phyloP scores from a whole-genome alignment of 2,888 invertebrate species.

The Timandra comae region DNA sequence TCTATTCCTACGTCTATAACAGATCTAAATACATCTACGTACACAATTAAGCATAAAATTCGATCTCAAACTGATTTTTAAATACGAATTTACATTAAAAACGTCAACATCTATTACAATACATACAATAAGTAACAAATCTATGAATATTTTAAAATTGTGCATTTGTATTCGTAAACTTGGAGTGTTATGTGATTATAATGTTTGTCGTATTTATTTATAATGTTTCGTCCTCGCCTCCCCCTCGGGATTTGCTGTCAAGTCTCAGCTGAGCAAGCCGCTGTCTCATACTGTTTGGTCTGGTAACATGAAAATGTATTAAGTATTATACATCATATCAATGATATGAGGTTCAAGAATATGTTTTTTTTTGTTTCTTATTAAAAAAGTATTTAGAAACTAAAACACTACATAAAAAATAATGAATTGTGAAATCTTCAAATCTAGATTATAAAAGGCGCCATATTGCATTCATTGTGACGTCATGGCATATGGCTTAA shows the following conservation, averaged over 20 bases:
- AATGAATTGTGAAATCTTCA: too few relatives aligned
- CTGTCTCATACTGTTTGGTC: slow-evolving; percentile 65
- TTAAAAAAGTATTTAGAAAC: too few relatives aligned
- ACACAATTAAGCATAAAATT: too few relatives aligned
- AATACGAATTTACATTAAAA: slow-evolving; percentile 1
- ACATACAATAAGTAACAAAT: neutral
- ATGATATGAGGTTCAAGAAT: too few relatives aligned
- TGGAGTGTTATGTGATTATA: neutral
- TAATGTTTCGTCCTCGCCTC: slow-evolving; percentile 56
- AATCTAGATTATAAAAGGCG: too few relatives aligned
- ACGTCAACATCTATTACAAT: neutral
- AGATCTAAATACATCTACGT: slow-evolving; percentile 2
- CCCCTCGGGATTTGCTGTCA: slow-evolving; percentile 63
- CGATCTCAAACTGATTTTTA: too few relatives aligned
- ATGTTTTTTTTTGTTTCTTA: too few relatives aligned
- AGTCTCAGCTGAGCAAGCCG: slow-evolving; percentile 60
- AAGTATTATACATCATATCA: too few relatives aligned
- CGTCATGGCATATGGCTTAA: too few relatives aligned
- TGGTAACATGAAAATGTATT: too few relatives aligned
- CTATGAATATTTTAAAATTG: slow-evolving; percentile 9
- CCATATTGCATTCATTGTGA: too few relatives aligned
- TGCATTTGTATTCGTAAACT: slow-evolving; percentile 10
- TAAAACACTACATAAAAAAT: too few relatives aligned
- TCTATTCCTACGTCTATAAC: neutral
- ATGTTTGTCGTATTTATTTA: slow-evolving; percentile 23